These are phyloP conservation scores for Anas acuta DNA, from an alignment of 2,797 vertebrate species.

Conservation along the genomic window DNA sequence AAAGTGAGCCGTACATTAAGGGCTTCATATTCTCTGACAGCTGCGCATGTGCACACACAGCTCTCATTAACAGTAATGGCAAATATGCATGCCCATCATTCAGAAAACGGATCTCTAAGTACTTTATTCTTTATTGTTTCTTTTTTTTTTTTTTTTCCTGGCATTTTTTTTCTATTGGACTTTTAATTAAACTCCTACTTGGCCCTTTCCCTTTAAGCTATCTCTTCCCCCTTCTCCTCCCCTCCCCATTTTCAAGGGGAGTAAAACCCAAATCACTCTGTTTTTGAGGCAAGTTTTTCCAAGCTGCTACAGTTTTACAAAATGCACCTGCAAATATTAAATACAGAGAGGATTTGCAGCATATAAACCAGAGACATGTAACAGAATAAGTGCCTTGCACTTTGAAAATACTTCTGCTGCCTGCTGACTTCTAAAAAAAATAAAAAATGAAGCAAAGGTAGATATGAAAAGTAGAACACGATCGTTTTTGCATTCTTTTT, in stretches of 20 bases:
- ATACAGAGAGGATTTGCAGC: slow-evolving; percentile 32
- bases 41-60: slow-evolving; percentile 59
- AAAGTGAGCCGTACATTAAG: slow-evolving; percentile 68
- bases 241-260: background rate
- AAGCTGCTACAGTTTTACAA: slow-evolving; percentile 47
- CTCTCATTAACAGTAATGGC: slow-evolving; percentile 57
- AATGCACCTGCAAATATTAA: slow-evolving; percentile 57
- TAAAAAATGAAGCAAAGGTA: slow-evolving; percentile 14
- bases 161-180: slow-evolving; percentile 73
- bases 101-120: slow-evolving; percentile 65
- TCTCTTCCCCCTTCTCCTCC: background rate
- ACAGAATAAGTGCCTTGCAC: slow-evolving; percentile 18
- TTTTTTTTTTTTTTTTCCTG: slow-evolving; percentile 39
- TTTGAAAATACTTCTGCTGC: slow-evolving; percentile 40
- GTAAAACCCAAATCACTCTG: slow-evolving; percentile 30
- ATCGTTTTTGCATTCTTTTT: slow-evolving; percentile 2
- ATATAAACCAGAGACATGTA: background rate
- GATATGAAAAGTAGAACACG: slow-evolving; percentile 29
- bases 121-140: background rate
- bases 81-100: slow-evolving; percentile 36
- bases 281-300: slow-evolving; percentile 62
- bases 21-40: slow-evolving; percentile 56
- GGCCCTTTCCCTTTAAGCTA: slow-evolving; percentile 56
- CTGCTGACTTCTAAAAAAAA: background rate
- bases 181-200: slow-evolving; percentile 78